Evolutionary conservation across 2,113 vertebrate species (phyloP), one percentile per base, ranked within the genome.

Genomic region (Hirundichthys speculiger): DNA sequence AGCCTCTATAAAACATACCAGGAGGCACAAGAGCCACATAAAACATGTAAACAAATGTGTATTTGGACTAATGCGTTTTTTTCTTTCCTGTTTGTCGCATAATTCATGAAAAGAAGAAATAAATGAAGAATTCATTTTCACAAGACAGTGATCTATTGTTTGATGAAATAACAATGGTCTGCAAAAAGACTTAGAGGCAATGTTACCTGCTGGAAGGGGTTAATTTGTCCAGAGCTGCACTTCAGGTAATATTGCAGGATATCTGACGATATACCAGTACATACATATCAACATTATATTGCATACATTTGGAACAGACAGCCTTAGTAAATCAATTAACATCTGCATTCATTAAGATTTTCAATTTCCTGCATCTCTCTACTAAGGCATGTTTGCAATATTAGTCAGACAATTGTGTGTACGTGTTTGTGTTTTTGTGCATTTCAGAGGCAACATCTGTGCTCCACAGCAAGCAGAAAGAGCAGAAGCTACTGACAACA

Each of bases 181-280:
- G 38, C 6, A 41, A 41, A 30, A 49, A 43, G 30, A 43, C 16
- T 43, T 16, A 45, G 62, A 27, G 25, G 14, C 14, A 24, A 62
- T 25, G n/a, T 66, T 88, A 98, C 96, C 94, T 97, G 96, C 90
- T 98, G 96, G 87, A 98, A 98, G 27, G 96, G 96, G 82, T 97
- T 98, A 40, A 93, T 53, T 61, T 94, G 93, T 0, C 87, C 93
- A 57, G 93, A 72, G 41, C 88, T 93, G 69, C 96, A 98, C 73
- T 80, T 92, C 63, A 98, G 91, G 83, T 98, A 98, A 86, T 98
- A 96, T 75, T 94, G 94, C 75, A 98, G 84, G 51, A 92, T 95
- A 74, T 96, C 96, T 98, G 87, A 0, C 5, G 75, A 82, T 0
- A 49, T 13, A 53, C 2, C 19, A 34, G 47, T 2, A 53, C 19